Conservation (phyloP, 2,113 vertebrate genomes). For the Ginglymostoma cirratum region DNA sequence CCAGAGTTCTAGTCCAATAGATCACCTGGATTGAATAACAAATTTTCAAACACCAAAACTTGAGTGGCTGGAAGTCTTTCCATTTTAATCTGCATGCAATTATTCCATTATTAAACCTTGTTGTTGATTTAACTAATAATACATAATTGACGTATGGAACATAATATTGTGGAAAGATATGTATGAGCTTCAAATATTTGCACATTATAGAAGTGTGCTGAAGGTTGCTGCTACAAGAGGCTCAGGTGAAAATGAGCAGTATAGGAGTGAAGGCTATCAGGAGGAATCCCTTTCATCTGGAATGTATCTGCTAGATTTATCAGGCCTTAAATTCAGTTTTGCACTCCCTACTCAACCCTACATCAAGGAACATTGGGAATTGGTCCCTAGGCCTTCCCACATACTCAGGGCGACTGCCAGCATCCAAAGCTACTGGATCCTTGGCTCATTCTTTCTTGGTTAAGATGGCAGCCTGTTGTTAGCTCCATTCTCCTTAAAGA, state of each 20-base stretch:
- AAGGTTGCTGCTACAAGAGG: background rate
- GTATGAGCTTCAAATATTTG: background rate
- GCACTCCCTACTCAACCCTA: background rate
- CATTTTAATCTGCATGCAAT: background rate
- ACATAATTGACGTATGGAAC: background rate
- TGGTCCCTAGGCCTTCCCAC: background rate
- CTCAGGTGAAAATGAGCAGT: background rate
- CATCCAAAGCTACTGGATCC: background rate
- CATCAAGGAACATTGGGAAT: background rate
- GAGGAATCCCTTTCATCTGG: background rate
- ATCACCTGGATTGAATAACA: background rate
- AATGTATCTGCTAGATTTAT: background rate
- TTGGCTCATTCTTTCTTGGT: background rate
- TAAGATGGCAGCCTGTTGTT: background rate
- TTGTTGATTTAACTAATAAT: background rate
- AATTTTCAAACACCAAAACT: background rate
- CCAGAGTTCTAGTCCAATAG: background rate
- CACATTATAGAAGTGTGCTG: background rate
- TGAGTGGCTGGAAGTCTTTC: background rate
- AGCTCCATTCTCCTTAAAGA: background rate
- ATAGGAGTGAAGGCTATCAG: background rate
- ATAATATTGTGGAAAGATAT: background rate
- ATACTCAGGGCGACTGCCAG: background rate
- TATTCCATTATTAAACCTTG: background rate
- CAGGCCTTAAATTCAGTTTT: background rate